Percentiles rank a stretch among this genome's conserved stretches.
These are phyloP conservation scores for Ivindomyrus marchei DNA, from an alignment of 2,113 vertebrate genomes.

Conservation along the genomic window DNA sequence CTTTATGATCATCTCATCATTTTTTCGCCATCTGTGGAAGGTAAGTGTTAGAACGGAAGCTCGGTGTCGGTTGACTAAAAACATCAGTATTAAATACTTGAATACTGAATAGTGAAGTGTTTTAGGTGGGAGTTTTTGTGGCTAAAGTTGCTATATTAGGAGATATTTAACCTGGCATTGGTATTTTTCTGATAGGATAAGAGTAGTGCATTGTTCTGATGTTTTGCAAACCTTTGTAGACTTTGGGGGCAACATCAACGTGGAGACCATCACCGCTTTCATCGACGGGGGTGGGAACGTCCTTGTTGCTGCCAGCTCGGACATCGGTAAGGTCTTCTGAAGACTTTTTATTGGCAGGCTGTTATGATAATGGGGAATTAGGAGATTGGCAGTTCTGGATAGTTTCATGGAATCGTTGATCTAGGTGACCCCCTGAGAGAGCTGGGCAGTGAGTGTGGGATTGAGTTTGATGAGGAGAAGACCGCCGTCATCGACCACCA, in stretches of 20 bases:
- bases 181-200: background rate
- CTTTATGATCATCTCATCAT: constrained; percentile 88
- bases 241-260: constrained; percentile 92
- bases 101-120: background rate
- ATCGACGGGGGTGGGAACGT: constrained; percentile 92
- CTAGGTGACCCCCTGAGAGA: constrained; percentile 90
- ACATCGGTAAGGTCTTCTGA: constrained; percentile 72
- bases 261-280: constrained; percentile 91
- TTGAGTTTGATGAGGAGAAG: constrained; percentile 97
- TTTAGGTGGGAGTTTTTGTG: background rate
- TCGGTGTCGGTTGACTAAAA: background rate
- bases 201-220: background rate
- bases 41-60: constrained; percentile 45
- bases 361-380: background rate
- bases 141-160: background rate
- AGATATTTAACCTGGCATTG: background rate
- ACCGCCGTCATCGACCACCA: constrained; percentile 95
- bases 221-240: constrained; percentile 58
- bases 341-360: background rate
- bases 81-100: background rate
- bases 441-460: constrained; percentile 92
- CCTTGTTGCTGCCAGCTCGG: constrained; percentile 84
- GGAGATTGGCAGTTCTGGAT: background rate
- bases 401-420: constrained; percentile 1
- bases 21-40: constrained; percentile 93